These are phyloP conservation scores for Zootermopsis nevadensis DNA, from an alignment of 2,888 invertebrate species.

Conservation along the genomic window DNA sequence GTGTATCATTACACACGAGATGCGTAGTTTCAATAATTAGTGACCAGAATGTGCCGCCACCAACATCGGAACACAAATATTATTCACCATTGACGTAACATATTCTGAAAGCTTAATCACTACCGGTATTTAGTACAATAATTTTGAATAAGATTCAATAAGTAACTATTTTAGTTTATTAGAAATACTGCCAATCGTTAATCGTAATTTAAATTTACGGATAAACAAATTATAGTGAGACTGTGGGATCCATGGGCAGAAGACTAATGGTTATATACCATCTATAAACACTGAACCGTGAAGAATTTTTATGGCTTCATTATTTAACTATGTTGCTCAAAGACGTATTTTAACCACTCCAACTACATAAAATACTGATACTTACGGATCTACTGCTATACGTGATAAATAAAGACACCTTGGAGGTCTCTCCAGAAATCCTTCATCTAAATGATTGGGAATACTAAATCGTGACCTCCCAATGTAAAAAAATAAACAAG, in stretches of 20 bases:
- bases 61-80: constrained; percentile 5
- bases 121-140: neutral
- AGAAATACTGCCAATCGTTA: no score
- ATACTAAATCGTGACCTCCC: no score
- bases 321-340: neutral
- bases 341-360: neutral
- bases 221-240: neutral
- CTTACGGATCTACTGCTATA: no score
- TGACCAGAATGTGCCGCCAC: constrained; percentile 14
- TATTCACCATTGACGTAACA: neutral
- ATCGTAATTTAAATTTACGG: neutral
- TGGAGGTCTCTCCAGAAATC: no score
- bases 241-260: neutral
- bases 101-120: neutral
- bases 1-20: neutral
- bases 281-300: neutral
- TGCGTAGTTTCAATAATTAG: constrained; percentile 37
- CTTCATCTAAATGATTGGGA: no score
- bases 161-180: neutral
- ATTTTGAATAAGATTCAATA: neutral
- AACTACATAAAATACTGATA: no score
- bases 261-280: neutral
- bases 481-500: no score
- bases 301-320: neutral
- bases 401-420: no score